Evolutionary conservation across 2,888 invertebrate species (phyloP), one percentile per base, ranked within the genome.

Genomic region (Tuta absoluta): DNA sequence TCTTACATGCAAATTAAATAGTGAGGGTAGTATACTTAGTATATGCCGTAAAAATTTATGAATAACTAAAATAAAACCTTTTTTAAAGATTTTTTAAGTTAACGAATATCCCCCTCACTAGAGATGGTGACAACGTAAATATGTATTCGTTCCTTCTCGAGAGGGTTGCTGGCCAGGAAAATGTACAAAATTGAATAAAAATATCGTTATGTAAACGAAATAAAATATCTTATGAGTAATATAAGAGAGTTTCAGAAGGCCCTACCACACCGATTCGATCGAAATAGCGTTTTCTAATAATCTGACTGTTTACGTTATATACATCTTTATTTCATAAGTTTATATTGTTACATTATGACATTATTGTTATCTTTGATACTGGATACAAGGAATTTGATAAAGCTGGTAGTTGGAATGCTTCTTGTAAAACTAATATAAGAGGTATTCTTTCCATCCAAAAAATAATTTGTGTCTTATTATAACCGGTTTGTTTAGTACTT

Each of bases 91-190:
- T n/a, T n/a, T n/a, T n/a, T n/a, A 8, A 4, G 3, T 24, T 14
- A 14, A 1, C n/a, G 1, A 1, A 24, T n/a, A 24, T 17, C 14
- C 56, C n/a, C 61, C 33, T 61, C 61, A 48, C 61, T 61, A 49
- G n/a, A 33, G 19, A 49, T 61, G 17, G 65, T 41, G 63, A 59
- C 67, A 56, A 51, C 64, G 65, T 67, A 68, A 68, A 70, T 69
- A 68, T 70, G 67, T 69, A 67, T 69, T 67, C 65, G 67, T 17
- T 61, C 19, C 12, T 45, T 38, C 38, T 59, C 59, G 38, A 63
- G 60, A 60, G 61, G 61, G 61, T 49, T 61, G 61, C 17, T 49
- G 49, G 60, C 60, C 61, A 61, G 61, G 45, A 61, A 33, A 49
- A 61, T 48, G 38, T 62, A 62, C 56, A 62, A 62, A 62, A 53